Conservation (phyloP, 2,113 vertebrate genomes). For the Pseudorectes ferrugineus region DNA sequence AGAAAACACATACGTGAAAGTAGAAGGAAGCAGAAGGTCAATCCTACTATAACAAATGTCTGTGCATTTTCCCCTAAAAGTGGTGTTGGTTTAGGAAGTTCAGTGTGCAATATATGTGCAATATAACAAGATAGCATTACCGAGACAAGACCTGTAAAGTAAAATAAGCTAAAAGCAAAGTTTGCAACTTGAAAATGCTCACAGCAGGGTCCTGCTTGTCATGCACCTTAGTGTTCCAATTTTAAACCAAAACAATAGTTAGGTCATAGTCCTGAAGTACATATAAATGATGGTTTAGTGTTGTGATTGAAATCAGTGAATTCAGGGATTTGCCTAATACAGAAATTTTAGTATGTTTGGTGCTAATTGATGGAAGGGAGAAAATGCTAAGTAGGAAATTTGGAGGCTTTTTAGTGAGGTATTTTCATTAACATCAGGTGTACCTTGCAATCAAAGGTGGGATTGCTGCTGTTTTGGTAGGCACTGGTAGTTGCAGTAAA, state of each 20-base stretch:
- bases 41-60: neutral
- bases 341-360: neutral
- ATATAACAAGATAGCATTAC: neutral
- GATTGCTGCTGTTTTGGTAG: neutral
- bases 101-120: neutral
- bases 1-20: neutral
- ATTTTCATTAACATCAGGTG: neutral
- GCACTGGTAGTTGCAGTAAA: neutral
- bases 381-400: neutral
- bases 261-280: neutral
- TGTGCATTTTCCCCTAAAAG: neutral
- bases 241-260: neutral
- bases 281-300: neutral
- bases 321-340: neutral
- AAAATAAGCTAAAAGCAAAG: neutral
- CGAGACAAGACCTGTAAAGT: neutral
- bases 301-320: neutral
- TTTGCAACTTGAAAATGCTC: neutral
- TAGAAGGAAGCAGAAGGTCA: neutral
- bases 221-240: neutral
- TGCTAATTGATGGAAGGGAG: neutral
- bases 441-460: neutral
- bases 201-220: neutral
- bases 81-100: neutral
- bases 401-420: neutral